phyloP scores from a whole-genome alignment of 2,888 invertebrate species.

The Macrophya annulata region DNA sequence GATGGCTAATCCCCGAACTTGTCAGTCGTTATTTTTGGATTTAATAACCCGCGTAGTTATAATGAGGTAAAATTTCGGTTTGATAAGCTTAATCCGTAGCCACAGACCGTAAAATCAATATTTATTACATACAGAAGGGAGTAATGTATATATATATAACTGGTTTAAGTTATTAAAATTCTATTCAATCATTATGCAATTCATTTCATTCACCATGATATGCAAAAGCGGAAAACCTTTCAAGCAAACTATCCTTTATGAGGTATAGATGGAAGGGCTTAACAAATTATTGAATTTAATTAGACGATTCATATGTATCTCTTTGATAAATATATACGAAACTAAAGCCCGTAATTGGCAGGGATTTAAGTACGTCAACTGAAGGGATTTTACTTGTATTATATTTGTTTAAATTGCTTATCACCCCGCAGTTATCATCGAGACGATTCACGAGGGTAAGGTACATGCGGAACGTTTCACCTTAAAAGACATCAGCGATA shows the following conservation, averaged over 20 bases:
- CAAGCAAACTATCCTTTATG: neutral
- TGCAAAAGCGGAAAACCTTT: neutral
- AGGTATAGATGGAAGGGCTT: neutral
- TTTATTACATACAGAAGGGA: neutral
- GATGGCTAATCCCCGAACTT: neutral
- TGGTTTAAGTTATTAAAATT: neutral
- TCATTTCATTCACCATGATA: neutral
- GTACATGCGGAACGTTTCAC: constrained; percentile 84
- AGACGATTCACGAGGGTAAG: constrained; percentile 82
- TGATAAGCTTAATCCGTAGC: too few species aligned
- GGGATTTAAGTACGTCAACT: neutral
- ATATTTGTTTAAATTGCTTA: neutral
- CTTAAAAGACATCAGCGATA: constrained; percentile 82
- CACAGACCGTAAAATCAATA: neutral
- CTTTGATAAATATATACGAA: neutral
- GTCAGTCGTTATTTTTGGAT: neutral
- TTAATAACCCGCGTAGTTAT: neutral
- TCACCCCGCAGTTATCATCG: constrained; percentile 83
- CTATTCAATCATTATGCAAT: neutral
- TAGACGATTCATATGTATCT: neutral
- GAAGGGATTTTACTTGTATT: neutral
- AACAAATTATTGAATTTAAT: neutral
- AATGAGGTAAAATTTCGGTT: too few species aligned
- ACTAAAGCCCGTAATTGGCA: neutral
- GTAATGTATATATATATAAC: too few species aligned